Percentiles rank a stretch among this genome's conserved stretches.
Conservation (phyloP, 2,113 vertebrate genomes). For the Sylvia atricapilla region DNA sequence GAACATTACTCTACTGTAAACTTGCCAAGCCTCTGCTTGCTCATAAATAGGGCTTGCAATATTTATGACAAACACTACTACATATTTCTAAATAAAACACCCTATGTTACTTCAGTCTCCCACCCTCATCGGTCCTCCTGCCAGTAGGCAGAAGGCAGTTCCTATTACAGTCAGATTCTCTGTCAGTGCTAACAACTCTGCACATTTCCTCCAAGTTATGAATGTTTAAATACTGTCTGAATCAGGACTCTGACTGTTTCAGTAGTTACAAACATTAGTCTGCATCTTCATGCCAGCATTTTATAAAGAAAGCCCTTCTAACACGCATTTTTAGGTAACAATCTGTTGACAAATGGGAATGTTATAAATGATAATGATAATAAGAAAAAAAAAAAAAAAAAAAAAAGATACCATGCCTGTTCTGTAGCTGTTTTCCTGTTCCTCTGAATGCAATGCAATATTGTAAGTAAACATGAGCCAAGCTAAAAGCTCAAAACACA, state of each 20-base stretch:
- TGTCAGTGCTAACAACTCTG: slow-evolving; percentile 33
- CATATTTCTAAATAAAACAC: slow-evolving; percentile 30
- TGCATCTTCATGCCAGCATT: neutral
- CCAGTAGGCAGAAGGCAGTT: neutral
- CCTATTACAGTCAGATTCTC: neutral
- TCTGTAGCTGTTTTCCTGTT: slow-evolving; percentile 27
- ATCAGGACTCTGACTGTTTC: slow-evolving; percentile 11
- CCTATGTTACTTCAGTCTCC: neutral
- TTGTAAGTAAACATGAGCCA: neutral
- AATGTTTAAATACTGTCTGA: slow-evolving; percentile 25
- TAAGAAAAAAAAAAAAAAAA: neutral
- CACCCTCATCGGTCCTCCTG: neutral
- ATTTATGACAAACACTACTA: slow-evolving; percentile 26
- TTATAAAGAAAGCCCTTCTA: slow-evolving; percentile 31
- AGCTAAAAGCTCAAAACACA: neutral
- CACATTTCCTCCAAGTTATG: neutral
- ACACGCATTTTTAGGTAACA: slow-evolving; percentile 20
- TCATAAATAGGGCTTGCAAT: neutral
- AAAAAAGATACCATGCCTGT: neutral
- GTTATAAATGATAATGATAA: slow-evolving; percentile 11
- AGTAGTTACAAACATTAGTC: neutral
- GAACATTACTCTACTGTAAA: neutral
- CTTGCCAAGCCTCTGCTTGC: neutral
- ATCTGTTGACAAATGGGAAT: slow-evolving; percentile 49
- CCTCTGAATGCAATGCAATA: neutral